phyloP scores from a whole-genome alignment of 37 sponge, comb jelly and placozoan genomes.

The Aplysina aerophoba region DNA sequence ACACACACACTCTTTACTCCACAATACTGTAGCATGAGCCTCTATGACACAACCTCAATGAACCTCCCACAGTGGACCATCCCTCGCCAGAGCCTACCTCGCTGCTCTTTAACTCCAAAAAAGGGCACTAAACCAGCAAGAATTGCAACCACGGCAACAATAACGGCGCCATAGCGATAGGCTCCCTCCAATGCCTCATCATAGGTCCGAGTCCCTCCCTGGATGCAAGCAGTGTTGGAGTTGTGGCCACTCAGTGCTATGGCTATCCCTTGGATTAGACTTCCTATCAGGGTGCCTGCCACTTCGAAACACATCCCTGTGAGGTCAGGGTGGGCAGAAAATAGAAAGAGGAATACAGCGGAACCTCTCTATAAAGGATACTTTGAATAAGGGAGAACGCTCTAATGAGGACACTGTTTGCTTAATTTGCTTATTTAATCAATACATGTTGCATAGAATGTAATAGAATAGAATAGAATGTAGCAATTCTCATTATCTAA shows the following conservation, averaged over 20 bases:
- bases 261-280: slow-evolving; percentile 54
- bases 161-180: slow-evolving; percentile 65
- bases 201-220: neutral
- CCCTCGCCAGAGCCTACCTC: slow-evolving; percentile 54
- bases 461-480: too few relatives aligned
- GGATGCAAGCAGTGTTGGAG: neutral
- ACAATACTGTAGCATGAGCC: neutral
- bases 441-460: too few relatives aligned
- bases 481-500: too few relatives aligned
- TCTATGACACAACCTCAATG: neutral
- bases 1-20: neutral
- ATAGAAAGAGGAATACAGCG: too few relatives aligned
- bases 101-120: slow-evolving; percentile 69
- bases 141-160: slow-evolving; percentile 46
- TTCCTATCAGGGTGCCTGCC: slow-evolving; percentile 71
- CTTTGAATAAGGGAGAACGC: too few relatives aligned
- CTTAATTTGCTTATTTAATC: too few relatives aligned
- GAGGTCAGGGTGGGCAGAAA: too few relatives aligned
- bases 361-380: too few relatives aligned
- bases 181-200: slow-evolving; percentile 17
- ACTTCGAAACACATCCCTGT: slow-evolving; percentile 76
- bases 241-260: slow-evolving; percentile 19
- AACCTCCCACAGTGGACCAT: neutral
- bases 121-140: slow-evolving; percentile 45
- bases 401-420: too few relatives aligned